Percentiles rank a stretch among this genome's conserved stretches.
Evolutionary conservation across 2,888 invertebrate species (phyloP).

Genomic region (Ditula angustiorana): DNA sequence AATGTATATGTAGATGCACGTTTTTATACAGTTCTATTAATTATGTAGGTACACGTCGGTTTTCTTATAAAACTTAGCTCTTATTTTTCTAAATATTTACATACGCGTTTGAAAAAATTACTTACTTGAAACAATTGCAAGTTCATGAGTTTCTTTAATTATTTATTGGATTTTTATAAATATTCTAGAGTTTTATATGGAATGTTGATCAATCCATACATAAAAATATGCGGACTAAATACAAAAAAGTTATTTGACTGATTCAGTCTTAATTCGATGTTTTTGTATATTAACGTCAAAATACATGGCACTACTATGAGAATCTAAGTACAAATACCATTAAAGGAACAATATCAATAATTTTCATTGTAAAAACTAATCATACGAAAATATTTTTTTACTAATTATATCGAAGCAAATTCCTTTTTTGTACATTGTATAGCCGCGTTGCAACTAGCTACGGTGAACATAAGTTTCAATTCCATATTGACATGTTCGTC

Average conservation of each 20-base stretch:
- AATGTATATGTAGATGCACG: constrained; percentile 67
- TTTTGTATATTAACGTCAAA: constrained; percentile 57
- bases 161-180: background rate
- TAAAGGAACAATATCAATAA: constrained; percentile 72
- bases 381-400: constrained; percentile 70
- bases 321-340: constrained; percentile 65
- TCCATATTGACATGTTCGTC: background rate
- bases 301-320: constrained; percentile 74
- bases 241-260: constrained; percentile 53
- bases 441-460: constrained; percentile 34
- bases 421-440: constrained; percentile 58
- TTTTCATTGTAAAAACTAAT: constrained; percentile 63
- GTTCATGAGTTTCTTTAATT: background rate
- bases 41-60: constrained; percentile 31
- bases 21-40: constrained; percentile 36
- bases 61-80: constrained; percentile 25
- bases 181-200: too few relatives aligned
- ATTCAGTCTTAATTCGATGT: constrained; percentile 80
- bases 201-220: constrained; percentile 9
- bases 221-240: background rate
- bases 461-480: constrained; percentile 35
- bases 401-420: constrained; percentile 57
- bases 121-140: background rate
- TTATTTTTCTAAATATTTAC: constrained; percentile 27
- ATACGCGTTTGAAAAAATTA: constrained; percentile 18